A percentile compares a stretch with the other conserved stretches of the same genome.
Evolutionary conservation across 2,797 vertebrate species (phyloP).

Genomic region (Semaprochilodus insignis): DNA sequence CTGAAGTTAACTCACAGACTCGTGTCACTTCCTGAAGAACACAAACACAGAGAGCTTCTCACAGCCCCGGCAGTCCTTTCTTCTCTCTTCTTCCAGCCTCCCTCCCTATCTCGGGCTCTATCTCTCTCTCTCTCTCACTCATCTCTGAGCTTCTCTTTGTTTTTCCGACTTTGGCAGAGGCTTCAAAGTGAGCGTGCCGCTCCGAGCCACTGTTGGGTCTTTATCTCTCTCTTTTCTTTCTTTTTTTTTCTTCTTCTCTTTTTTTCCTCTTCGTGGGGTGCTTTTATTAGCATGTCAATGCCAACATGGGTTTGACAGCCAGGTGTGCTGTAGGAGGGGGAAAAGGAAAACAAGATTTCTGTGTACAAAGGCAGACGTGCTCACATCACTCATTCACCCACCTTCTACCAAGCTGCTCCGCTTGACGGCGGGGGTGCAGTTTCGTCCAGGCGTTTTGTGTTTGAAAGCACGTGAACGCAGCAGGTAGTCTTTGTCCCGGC

Average conservation of each 20-base stretch:
- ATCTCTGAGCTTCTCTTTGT: slow-evolving; percentile 2
- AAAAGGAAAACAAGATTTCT: background rate
- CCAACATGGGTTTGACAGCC: slow-evolving; percentile 45
- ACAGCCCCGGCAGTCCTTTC: slow-evolving; percentile 10
- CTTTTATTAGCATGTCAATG: slow-evolving; percentile 63
- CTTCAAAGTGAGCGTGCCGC: slow-evolving; percentile 46
- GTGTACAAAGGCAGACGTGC: slow-evolving; percentile 10
- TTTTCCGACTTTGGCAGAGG: slow-evolving; percentile 48
- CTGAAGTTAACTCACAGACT: slow-evolving; percentile 33
- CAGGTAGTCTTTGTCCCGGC: background rate
- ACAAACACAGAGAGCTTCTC: slow-evolving; percentile 7
- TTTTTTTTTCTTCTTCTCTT: background rate
- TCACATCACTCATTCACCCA: slow-evolving; percentile 33
- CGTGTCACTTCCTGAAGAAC: slow-evolving; percentile 47
- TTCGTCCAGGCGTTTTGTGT: slow-evolving; percentile 15
- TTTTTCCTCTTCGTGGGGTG: background rate
- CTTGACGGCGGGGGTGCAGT: background rate
- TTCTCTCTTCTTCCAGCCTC: background rate
- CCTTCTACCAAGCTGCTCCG: slow-evolving; percentile 17
- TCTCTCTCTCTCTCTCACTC: slow-evolving; percentile 8
- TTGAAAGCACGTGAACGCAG: background rate
- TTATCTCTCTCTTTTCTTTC: slow-evolving; percentile 13
- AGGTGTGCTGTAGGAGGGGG: slow-evolving; percentile 44
- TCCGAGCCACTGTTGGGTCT: slow-evolving; percentile 21
- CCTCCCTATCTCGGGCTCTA: slow-evolving; percentile 4